These are phyloP conservation scores for Limenitis camilla DNA, from an alignment of 2,888 invertebrate species.

Conservation along the genomic window DNA sequence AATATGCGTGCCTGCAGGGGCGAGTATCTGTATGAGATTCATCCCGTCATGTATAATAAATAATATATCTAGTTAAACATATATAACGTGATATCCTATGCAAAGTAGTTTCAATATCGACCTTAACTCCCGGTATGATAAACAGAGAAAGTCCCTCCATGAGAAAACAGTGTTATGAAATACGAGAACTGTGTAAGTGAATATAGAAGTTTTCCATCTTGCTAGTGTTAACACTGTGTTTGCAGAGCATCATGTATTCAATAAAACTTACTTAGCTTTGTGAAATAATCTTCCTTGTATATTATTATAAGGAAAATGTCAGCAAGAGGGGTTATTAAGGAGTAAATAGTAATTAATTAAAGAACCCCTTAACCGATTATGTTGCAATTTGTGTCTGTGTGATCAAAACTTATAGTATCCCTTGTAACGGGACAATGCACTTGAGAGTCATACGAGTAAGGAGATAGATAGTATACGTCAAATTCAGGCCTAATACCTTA, in stretches of 20 bases:
- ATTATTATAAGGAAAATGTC: too few species aligned
- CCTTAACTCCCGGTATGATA: slow-evolving; percentile 9
- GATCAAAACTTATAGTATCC: not conserved
- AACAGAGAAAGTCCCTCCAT: slow-evolving; percentile 11
- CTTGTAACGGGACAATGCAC: not conserved
- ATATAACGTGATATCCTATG: slow-evolving; percentile 8
- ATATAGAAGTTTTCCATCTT: slow-evolving; percentile 17
- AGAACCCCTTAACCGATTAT: too few species aligned
- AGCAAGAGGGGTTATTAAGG: too few species aligned
- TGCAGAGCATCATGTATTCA: not conserved
- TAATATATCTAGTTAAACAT: not conserved
- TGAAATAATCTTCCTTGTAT: not conserved
- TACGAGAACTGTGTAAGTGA: slow-evolving; percentile 14
- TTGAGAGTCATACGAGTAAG: too few species aligned
- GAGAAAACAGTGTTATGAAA: slow-evolving; percentile 15
- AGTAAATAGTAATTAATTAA: too few species aligned
- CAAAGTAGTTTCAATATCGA: slow-evolving; percentile 15
- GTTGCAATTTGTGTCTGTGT: not conserved
- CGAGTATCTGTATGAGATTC: slow-evolving; percentile 39
- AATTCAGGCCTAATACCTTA: slow-evolving; percentile 1
- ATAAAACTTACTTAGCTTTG: not conserved
- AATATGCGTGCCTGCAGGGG: slow-evolving; percentile 52
- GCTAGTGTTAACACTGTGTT: slow-evolving; percentile 7
- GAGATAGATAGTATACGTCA: not conserved
- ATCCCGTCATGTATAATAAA: slow-evolving; percentile 16